These are phyloP conservation scores for Leucoraja ocellata DNA, from an alignment of 2,797 vertebrate genomes.

Conservation along the genomic window DNA sequence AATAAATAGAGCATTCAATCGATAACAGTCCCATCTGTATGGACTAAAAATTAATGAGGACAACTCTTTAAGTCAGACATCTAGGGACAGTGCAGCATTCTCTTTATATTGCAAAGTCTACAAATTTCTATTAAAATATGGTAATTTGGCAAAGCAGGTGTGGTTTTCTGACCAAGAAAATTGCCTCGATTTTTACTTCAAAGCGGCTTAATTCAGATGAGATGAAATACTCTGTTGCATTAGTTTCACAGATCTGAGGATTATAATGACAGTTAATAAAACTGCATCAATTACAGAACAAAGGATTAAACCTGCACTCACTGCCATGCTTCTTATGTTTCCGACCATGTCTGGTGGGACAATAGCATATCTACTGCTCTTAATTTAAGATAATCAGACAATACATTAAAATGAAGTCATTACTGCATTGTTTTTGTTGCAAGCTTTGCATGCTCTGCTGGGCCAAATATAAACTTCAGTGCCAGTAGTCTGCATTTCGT, in stretches of 20 bases:
- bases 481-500: slow-evolving; percentile 10
- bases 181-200: slow-evolving; percentile 38
- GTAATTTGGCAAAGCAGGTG: slow-evolving; percentile 38
- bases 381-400: slow-evolving; percentile 37
- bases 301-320: slow-evolving; percentile 27
- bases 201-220: slow-evolving; percentile 37
- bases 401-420: slow-evolving; percentile 25
- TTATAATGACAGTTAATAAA: slow-evolving; percentile 39
- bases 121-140: slow-evolving; percentile 39
- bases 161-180: slow-evolving; percentile 35
- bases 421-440: background rate
- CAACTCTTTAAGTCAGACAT: slow-evolving; percentile 36
- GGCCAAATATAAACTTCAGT: slow-evolving; percentile 27
- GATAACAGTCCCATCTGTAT: slow-evolving; percentile 50
- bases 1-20: slow-evolving; percentile 62
- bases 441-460: slow-evolving; percentile 25
- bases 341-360: slow-evolving; percentile 35
- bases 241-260: slow-evolving; percentile 36
- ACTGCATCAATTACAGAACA: slow-evolving; percentile 37
- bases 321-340: slow-evolving; percentile 27
- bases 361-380: slow-evolving; percentile 16
- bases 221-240: slow-evolving; percentile 38
- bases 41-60: slow-evolving; percentile 35
- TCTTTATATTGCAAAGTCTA: slow-evolving; percentile 30
- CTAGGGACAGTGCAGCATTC: slow-evolving; percentile 35